Evolutionary conservation across 2,888 invertebrate genomes (phyloP), one percentile per base, ranked within the genome.

Genomic region (Bhutanitis thaidina): DNA sequence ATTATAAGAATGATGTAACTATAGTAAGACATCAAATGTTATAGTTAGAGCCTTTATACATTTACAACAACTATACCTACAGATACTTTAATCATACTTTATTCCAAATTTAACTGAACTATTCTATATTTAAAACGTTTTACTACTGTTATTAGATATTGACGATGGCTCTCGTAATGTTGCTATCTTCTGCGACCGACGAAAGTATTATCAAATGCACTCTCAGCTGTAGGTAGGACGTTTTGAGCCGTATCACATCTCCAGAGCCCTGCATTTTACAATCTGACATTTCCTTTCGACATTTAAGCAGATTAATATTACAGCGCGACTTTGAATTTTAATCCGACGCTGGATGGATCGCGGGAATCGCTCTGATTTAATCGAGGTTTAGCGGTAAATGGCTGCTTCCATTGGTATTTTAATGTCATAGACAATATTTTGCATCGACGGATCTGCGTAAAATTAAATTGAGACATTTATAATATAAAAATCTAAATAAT

Each of bases 281-380:
- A 90, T 88, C 90, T 82, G 90, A 90, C 90, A 81, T 90, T 89
- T 90, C 89, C 90, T 88, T 81, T 85, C 82, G 89, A 87, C 88
- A 84, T 89, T 85, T 81, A 84, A 89, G 84, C 81, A 88, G 89
- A 88, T 89, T 87, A 88, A 81, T 81, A 83, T 80, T 87, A 79
- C 82, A 77, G 75, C 73, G 79, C 76, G 73, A 77, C 83, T 80
- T 80, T 67, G 78, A 75, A 83, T 84, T 76, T 80, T 87, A 89
- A 89, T 87, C 87, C 77, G 87, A 89, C 89, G 85, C 75, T 64
- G 73, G 76, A 85, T 70, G 80, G 81, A 81, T 81, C 78, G 80
- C 81, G 74, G 81, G 83, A 82, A 80, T 81, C 78, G 81, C 80
- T 83, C 69, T 73, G 77, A 75, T 81, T 80, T 72, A 79, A 86